Evolutionary conservation across 2,888 invertebrate species (phyloP).

Genomic region (Drosophila ustulata): DNA sequence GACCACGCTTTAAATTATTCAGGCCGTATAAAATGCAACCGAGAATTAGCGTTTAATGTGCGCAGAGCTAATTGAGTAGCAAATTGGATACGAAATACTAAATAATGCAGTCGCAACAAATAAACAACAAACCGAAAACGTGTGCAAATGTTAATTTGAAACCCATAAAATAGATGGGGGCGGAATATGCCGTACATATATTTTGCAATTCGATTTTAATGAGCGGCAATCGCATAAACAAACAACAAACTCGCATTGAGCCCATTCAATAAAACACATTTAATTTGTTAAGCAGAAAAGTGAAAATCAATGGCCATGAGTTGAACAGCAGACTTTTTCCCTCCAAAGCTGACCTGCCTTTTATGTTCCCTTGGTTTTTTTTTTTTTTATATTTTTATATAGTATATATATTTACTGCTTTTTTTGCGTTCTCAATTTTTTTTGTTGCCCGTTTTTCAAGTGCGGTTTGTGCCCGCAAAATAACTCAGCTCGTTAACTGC

Average conservation of each 20-base stretch:
- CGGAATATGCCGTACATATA: not conserved
- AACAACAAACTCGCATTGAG: slow-evolving; percentile 31
- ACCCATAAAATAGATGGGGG: slow-evolving; percentile 17
- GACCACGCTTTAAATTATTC: slow-evolving; percentile 5
- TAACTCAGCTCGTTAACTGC: slow-evolving; percentile 81
- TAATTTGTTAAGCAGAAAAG: slow-evolving; percentile 58
- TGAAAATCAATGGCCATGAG: slow-evolving; percentile 58
- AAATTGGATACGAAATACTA: slow-evolving; percentile 46
- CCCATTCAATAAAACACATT: slow-evolving; percentile 45
- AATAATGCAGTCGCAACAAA: slow-evolving; percentile 51
- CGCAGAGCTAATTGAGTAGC: slow-evolving; percentile 46
- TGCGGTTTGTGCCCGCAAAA: slow-evolving; percentile 75
- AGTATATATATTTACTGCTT: slow-evolving; percentile 13
- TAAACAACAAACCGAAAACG: slow-evolving; percentile 51
- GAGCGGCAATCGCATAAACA: slow-evolving; percentile 66
- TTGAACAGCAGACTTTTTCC: slow-evolving; percentile 11
- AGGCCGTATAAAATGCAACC: slow-evolving; percentile 11
- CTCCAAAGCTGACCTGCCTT: slow-evolving; percentile 30
- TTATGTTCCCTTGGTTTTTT: slow-evolving; percentile 29
- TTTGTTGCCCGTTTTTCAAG: slow-evolving; percentile 59
- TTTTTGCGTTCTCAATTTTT: slow-evolving; percentile 29
- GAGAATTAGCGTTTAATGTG: slow-evolving; percentile 23
- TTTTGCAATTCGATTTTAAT: slow-evolving; percentile 73
- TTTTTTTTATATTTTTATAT: slow-evolving; percentile 8
- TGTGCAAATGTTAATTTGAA: slow-evolving; percentile 47